These are phyloP conservation scores for Caenorhabditis remanei DNA, from an alignment of 1,140 invertebrate genomes.

Conservation along the genomic window DNA sequence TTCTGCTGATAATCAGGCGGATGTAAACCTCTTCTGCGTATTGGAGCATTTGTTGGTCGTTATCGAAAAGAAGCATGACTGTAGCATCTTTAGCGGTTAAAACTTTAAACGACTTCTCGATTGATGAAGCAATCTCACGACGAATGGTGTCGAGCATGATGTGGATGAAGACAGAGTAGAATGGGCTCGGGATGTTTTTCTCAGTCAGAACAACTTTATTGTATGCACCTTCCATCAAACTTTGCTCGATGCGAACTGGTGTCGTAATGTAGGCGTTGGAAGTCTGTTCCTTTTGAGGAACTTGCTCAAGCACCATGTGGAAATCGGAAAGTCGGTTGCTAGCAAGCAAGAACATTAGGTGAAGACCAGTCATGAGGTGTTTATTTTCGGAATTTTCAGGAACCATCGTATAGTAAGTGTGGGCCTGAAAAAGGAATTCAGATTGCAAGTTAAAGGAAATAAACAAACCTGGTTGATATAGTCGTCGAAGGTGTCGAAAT, in stretches of 20 bases:
- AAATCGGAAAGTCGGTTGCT: conserved; percentile 98
- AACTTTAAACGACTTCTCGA: conserved; percentile 94
- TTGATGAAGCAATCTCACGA: conserved; percentile 88
- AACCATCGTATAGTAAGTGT: conserved; percentile 66
- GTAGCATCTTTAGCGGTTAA: conserved; percentile 89
- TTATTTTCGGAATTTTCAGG: conserved; percentile 85
- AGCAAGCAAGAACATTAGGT: conserved; percentile 93
- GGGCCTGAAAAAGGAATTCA: conserved; percentile 24
- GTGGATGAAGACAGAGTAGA: conserved; percentile 97
- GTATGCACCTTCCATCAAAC: conserved; percentile 98
- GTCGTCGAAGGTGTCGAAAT: conserved; percentile 70
- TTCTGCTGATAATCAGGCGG: background rate
- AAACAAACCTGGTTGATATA: conserved; percentile 67
- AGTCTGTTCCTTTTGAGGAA: conserved; percentile 90
- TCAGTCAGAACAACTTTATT: conserved; percentile 90
- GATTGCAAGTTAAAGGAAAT: background rate
- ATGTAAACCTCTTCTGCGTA: conserved; percentile 83
- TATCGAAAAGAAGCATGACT: conserved; percentile 88
- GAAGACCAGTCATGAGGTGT: conserved; percentile 93
- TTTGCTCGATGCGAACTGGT: conserved; percentile 95
- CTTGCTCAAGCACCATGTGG: conserved; percentile 93
- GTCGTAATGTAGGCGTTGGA: conserved; percentile 92
- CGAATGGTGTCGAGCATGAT: conserved; percentile 94
- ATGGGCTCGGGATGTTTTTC: conserved; percentile 94
- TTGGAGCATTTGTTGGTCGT: conserved; percentile 83